Conservation (phyloP, 2,888 invertebrate species). For the Matsumyia berberina region DNA sequence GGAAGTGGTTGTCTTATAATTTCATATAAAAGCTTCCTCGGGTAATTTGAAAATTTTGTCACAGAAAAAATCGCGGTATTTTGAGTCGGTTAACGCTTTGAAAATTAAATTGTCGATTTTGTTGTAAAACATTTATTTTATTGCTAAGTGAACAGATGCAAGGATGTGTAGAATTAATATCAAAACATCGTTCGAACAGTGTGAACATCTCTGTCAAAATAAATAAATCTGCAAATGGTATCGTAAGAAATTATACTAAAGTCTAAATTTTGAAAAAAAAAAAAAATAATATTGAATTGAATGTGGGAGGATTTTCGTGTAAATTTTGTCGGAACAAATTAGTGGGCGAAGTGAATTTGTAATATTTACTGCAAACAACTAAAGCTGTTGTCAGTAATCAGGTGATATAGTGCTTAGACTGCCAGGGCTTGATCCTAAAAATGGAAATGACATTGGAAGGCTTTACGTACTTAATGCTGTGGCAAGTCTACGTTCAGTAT, state of each 20-base stretch:
- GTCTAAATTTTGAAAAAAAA: background rate
- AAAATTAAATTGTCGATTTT: conserved; percentile 1
- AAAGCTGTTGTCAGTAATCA: too few species aligned
- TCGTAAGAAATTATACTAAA: background rate
- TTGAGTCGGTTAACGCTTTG: too few species aligned
- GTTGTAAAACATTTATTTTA: conserved; percentile 16
- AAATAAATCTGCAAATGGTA: background rate
- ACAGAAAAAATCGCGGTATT: too few species aligned
- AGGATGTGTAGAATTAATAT: background rate
- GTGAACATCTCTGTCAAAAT: background rate
- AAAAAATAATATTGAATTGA: background rate
- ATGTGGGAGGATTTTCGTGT: too few species aligned
- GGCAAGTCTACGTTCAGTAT: too few species aligned
- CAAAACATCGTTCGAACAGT: background rate
- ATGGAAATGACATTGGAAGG: too few species aligned
- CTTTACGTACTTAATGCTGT: too few species aligned
- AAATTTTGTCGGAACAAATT: too few species aligned
- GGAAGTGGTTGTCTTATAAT: conserved; percentile 23
- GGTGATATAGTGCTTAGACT: too few species aligned
- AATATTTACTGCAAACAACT: background rate
- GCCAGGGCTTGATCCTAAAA: too few species aligned
- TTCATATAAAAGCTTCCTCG: background rate
- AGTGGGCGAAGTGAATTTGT: too few species aligned
- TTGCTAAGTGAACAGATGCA: conserved; percentile 4
- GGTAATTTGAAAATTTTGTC: background rate